Evolutionary conservation across 2,888 invertebrate genomes (phyloP).

Genomic region (Stratiomys singularior): DNA sequence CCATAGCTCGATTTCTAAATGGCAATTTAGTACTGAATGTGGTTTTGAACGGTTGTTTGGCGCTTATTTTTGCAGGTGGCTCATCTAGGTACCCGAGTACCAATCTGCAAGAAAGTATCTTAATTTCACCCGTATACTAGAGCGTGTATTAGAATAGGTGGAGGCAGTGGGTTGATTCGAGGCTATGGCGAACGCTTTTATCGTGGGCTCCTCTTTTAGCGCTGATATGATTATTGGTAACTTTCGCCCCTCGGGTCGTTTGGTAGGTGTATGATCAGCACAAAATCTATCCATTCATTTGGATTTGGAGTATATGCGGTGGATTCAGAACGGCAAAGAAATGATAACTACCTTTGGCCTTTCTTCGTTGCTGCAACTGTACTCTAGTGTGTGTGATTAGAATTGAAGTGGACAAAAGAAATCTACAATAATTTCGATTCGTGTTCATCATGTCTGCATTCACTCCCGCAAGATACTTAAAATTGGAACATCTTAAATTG

Average conservation of each 20-base stretch:
- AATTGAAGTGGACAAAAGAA: constrained; percentile 6
- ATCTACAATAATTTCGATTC: constrained; percentile 13
- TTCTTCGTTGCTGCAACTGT: not conserved
- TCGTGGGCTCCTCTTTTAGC: not conserved
- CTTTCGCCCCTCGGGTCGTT: constrained; percentile 15
- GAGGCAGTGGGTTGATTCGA: not conserved
- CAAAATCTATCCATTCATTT: not conserved
- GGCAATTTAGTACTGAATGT: constrained; percentile 8
- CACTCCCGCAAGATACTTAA: constrained; percentile 31
- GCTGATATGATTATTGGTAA: not conserved
- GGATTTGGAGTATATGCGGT: not conserved
- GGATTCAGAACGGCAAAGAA: not conserved
- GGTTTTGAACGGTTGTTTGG: constrained; percentile 28
- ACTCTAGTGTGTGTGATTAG: not conserved
- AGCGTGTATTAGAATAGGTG: not conserved
- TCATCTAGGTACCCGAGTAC: not conserved
- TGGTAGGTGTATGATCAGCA: not conserved
- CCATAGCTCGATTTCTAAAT: constrained; percentile 21
- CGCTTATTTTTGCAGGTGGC: constrained; percentile 26
- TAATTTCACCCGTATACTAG: constrained; percentile 8
- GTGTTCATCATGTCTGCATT: not conserved
- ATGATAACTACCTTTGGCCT: constrained; percentile 2
- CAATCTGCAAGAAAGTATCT: constrained; percentile 28
- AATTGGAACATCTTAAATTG: constrained; percentile 33
- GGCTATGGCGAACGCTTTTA: not conserved